Conservation (phyloP, 2,888 invertebrate species). For the Rotaria macrura region DNA sequence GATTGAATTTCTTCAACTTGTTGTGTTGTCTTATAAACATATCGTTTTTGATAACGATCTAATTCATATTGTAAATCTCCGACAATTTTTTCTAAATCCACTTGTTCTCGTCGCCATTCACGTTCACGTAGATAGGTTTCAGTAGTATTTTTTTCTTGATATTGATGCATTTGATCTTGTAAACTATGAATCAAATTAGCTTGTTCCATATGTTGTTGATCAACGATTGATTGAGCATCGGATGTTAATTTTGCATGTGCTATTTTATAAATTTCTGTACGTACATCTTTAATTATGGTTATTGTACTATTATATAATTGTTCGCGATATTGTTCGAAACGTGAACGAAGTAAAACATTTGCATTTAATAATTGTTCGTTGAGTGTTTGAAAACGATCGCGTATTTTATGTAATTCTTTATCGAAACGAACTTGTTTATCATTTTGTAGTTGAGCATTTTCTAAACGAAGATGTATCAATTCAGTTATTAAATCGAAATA, state of each 20-base stretch:
- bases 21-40: background rate
- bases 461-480: background rate
- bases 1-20: background rate
- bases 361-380: background rate
- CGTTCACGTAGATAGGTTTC: background rate
- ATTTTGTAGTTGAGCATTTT: background rate
- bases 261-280: background rate
- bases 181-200: background rate
- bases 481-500: background rate
- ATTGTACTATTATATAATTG: background rate
- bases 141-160: background rate
- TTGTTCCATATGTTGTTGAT: background rate
- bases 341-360: background rate
- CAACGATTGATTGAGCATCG: background rate
- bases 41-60: background rate
- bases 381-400: background rate
- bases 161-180: background rate
- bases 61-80: background rate
- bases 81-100: background rate
- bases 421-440: background rate
- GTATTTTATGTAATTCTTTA: background rate
- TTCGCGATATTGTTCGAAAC: constrained; percentile 1
- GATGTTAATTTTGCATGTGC: background rate
- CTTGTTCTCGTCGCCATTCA: background rate
- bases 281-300: background rate